These are phyloP conservation scores for Oreortyx pictus DNA, from an alignment of 2,797 vertebrate species.

Conservation along the genomic window DNA sequence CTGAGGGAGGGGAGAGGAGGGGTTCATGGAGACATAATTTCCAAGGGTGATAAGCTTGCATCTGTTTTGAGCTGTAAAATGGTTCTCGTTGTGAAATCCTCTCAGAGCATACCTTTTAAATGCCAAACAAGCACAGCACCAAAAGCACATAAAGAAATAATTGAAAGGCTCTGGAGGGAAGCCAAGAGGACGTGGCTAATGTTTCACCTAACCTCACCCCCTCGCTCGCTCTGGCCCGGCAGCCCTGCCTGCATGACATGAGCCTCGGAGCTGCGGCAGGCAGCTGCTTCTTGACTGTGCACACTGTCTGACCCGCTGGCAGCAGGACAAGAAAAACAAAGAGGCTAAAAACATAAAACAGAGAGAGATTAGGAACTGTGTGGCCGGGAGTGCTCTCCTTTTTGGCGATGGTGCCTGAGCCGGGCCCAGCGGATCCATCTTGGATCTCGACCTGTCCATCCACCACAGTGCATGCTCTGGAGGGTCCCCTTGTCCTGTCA, in stretches of 20 bases:
- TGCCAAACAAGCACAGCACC: constrained; percentile 71
- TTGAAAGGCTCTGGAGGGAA: constrained; percentile 75
- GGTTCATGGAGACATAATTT: constrained; percentile 63
- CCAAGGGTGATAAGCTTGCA: constrained; percentile 68
- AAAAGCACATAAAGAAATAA: constrained; percentile 80
- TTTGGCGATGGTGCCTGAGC: accelerated
- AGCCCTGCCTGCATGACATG: constrained; percentile 34
- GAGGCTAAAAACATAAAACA: constrained; percentile 3
- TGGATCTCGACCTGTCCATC: background rate
- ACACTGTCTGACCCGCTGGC: constrained; percentile 54
- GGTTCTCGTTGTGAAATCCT: constrained; percentile 77
- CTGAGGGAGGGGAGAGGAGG: constrained; percentile 42
- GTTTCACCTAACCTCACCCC: constrained; percentile 79
- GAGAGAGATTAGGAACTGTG: background rate
- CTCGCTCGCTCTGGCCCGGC: background rate
- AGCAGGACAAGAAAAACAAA: constrained; percentile 36
- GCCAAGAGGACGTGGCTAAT: constrained; percentile 77
- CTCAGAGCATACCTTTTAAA: constrained; percentile 59
- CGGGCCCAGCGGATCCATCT: background rate
- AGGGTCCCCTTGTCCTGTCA: too few relatives aligned
- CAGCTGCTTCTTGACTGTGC: constrained; percentile 60
- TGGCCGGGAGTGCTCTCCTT: accelerated
- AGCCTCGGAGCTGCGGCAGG: constrained; percentile 15
- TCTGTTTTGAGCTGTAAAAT: constrained; percentile 75
- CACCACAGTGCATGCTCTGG: background rate